Evolutionary conservation across 2,888 invertebrate genomes (phyloP), one percentile per base, ranked within the genome.

Genomic region (Agrochola lota): DNA sequence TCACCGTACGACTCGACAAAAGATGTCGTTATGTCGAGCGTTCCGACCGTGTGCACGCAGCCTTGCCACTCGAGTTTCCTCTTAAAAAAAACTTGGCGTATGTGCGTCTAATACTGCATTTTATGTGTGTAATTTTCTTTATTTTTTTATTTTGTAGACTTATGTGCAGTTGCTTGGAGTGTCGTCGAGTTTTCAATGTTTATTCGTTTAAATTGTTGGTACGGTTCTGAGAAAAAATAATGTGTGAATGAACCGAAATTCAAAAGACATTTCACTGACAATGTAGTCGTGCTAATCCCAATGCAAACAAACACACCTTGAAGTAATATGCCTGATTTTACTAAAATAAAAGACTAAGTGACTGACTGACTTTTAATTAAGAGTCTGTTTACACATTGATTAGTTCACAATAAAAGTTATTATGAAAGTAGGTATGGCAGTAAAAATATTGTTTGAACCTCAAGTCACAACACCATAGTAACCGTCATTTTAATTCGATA

Each of bases 21-120:
- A 95, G 94, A 94, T 94, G 93, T 93, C 94, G 94, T 94, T 94
- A 92, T 91, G 89, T 84, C 86, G 88, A 89, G 88, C 89, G 86
- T 83, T 82, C 82, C 83, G 76, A 73, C 78, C 81, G 82, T 89
- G 87, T 85, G 85, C 88, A 89, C 83, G 78, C 87, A 78, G 89
- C 82, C 77, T 78, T 79, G 70, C 85, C 86, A 85, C 85, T 90
- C 76, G 79, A 90, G 83, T 76, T 86, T 77, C 87, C 88, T 88
- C 90, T 89, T 88, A 83, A 87, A 88, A 85, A 88, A 87, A 89
- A 90, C 89, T 90, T 89, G 76, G 79, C 85, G 83, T 83, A 77
- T 77, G 79, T 71, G 76, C 82, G 81, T 83, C 85, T 86, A 87
- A 85, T 88, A 81, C 82, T 78, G 80, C 74, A 68, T 83, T 83